Base-by-base conservation (phyloP, 2,888 invertebrate genomes). In the Colostygia pectinataria region DNA sequence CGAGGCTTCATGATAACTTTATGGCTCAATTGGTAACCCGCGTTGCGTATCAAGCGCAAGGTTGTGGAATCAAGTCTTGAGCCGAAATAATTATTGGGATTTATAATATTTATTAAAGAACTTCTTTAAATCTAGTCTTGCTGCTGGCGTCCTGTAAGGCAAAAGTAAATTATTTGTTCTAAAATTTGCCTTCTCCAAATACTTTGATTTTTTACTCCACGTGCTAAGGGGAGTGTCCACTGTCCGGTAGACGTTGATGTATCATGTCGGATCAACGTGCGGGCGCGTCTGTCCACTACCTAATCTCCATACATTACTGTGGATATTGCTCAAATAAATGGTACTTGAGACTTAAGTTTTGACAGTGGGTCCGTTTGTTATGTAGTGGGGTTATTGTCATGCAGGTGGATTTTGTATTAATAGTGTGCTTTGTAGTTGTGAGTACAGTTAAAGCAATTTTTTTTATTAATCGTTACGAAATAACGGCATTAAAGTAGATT, bases 251-350 rank as follows among this genome's bases (percentile, higher is more conserved):
- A 91, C 90, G 86, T 90, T 91, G 90, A 91, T 90, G 90, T 90
- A 91, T 91, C 85, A 87, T 82, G 84, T 78, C 83, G 90, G 90
- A 86, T 90, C 89, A 90, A 70, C 74, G 75, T 67, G 70, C 77
- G 74, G 68, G 69, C 83, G 80, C 88, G 86, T 86, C 88, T 86
- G 88, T 88, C 88, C 84, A 76, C 83, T 74, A 75, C 88, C 87
- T 89, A 89, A 89, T 89, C 88, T 89, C 88, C 88, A 88, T 88
- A 88, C 83, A 88, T 88, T 87, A 86, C 77, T 68, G 72, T 71
- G 85, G 83, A 80, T 83, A 84, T 82, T 83, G 84, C 81, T 78
- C 87, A 85, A 86, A 89, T 81, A 88, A 88, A 89, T 89, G 88
- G 77, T 85, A 77, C 84, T 82, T 74, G 71, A 77, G 83, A 79